These are phyloP conservation scores for Onthophagus sagittarius DNA, from an alignment of 2,888 invertebrate genomes.

Conservation along the genomic window DNA sequence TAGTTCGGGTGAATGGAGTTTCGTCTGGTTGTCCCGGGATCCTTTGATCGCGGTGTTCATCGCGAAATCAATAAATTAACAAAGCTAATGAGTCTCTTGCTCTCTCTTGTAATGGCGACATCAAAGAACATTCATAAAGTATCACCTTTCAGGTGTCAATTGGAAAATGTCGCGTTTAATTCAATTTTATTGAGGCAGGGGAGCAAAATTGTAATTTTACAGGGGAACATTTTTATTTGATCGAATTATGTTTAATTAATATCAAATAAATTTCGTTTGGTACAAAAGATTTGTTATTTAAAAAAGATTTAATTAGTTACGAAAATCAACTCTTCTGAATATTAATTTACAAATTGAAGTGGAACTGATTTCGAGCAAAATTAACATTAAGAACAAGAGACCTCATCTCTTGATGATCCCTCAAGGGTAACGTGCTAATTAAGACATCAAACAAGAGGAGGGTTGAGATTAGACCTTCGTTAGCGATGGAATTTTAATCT, in stretches of 20 bases:
- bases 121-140: not conserved
- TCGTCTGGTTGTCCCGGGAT: not conserved
- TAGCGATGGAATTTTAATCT: not conserved
- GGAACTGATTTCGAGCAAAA: too few species aligned
- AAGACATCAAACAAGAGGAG: not conserved
- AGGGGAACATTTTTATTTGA: not conserved
- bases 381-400: too few species aligned
- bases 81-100: conserved; percentile 4
- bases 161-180: not conserved
- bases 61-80: conserved; percentile 6
- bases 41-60: conserved; percentile 7
- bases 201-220: not conserved
- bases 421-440: not conserved
- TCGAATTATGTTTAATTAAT: not conserved
- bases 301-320: too few species aligned
- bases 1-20: not conserved
- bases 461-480: not conserved
- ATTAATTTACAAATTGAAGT: too few species aligned
- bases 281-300: too few species aligned
- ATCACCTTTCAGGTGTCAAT: not conserved
- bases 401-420: too few species aligned
- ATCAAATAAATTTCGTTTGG: too few species aligned
- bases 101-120: not conserved
- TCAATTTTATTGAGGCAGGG: not conserved
- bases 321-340: too few species aligned